Conservation (phyloP, 2,113 vertebrate species). For the Odocoileus virginianus region DNA sequence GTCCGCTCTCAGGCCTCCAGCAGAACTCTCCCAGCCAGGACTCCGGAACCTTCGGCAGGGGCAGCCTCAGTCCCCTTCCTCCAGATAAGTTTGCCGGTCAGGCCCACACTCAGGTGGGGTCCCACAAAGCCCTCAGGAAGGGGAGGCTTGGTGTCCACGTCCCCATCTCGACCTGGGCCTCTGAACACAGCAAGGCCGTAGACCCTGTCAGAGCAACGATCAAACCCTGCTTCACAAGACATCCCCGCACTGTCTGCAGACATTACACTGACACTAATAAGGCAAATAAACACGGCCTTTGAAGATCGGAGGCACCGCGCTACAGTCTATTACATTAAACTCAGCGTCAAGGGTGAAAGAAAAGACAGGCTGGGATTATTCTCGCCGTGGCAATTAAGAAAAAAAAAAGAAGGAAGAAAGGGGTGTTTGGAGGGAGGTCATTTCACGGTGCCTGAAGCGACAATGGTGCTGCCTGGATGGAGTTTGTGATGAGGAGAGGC, state of each 20-base stretch:
- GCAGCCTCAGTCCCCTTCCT: background rate
- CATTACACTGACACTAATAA: background rate
- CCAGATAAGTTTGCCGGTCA: background rate
- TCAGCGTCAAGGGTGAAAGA: constrained; percentile 30
- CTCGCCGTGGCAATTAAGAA: background rate
- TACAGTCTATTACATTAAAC: background rate
- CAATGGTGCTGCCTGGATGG: background rate
- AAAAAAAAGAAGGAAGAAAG: background rate
- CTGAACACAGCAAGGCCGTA: rapidly evolving
- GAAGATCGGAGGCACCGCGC: background rate
- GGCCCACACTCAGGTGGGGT: background rate
- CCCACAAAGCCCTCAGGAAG: rapidly evolving
- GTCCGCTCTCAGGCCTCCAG: rapidly evolving
- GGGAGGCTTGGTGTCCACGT: rapidly evolving
- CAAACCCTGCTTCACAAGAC: rapidly evolving
- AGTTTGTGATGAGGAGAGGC: background rate
- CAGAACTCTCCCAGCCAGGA: background rate
- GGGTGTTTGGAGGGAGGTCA: background rate
- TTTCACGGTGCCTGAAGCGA: background rate
- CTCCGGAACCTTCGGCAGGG: rapidly evolving
- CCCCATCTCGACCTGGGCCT: background rate
- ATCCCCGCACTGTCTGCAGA: background rate
- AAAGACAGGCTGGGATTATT: constrained; percentile 47
- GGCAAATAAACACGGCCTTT: background rate
- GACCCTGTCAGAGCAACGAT: rapidly evolving